Base-by-base conservation (phyloP, 2,888 invertebrate genomes). In the Agrilus cyanescens region DNA sequence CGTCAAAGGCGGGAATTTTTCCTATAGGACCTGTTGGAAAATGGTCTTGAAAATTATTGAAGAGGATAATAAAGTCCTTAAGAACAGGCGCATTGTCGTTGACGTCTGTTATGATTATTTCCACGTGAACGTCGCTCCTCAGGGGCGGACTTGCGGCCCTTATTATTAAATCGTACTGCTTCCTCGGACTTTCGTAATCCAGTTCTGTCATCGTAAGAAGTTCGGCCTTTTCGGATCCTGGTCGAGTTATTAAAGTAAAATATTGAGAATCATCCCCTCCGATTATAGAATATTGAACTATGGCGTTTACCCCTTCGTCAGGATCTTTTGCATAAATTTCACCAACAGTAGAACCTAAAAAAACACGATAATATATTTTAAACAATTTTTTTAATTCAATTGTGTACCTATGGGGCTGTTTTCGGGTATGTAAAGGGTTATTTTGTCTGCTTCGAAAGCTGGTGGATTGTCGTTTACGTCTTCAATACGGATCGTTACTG, bases 11-110 rank as follows among this genome's bases (percentile, higher is more conserved):
- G 1, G 96, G 96, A 29, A 96, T 85, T 43, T 79, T 75, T 0
- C 95, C 95, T 56, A 96, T 87, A 0, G 88, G 80, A 1, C 86
- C 85, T n/a, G 84, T 82, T 0, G 95, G 94, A 60, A 96, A 96
- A 57, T 88, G 86, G 56, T 93, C 88, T 52, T 84, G 83, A 64
- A 86, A 96, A 59, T 96, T 96, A 67, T 96, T 96, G 66, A 96
- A 91, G 39, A 97, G 83, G 1, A 97, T 82, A 51, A 70, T 67
- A 58, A 97, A 97, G 60, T 97, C 93, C 54, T 87, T 82, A 54
- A 97, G 69, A 52, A 84, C 72, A 0, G 97, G 97, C 0, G 88
- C 86, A 61, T 97, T 96, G 60, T 97, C 97, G 61, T 97, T 94
- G 0, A 91, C 86, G 62, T 95, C 96, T 0, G 88, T 88, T 0